Evolutionary conservation across 2,888 invertebrate species (phyloP), one percentile per base, ranked within the genome.

Genomic region (Eledona agricola): DNA sequence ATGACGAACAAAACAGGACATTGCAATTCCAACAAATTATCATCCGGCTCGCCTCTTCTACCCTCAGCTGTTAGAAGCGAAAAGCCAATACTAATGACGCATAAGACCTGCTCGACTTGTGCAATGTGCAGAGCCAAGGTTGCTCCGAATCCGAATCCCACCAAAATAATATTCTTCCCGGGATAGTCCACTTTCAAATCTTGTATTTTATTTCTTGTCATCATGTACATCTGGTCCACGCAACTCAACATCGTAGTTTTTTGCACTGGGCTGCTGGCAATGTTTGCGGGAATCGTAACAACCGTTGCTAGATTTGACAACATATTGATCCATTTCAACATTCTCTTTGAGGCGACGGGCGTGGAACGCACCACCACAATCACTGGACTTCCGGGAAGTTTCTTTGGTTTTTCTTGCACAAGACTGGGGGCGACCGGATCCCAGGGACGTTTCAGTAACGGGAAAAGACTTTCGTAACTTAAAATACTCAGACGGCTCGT

Each of bases 81-180:
- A 70, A 92, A 90, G 0, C 91, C 91, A 56, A 92, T 77, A 67
- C 89, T 89, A 10, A 92, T 80, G 1, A 90, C 85, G 35, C 89
- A 88, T 11, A 84, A 80, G 4, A 91, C 85, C 34, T 81, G 79
- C 69, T 90, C 89, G 42, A 86, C 79, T 67, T 88, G 80, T 0
- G 89, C 85, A 2, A 89, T 83, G 78, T 90, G 89, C 63, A 87
- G 80, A 1, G 90, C 89, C 23, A 91, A 75, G 0, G 88, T 80
- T 7, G 89, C 83, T n/a, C 89, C 90, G 17, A 86, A 82, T 68
- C 88, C 86, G 72, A 89, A 87, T 4, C 92, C 92, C 46, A 90
- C 77, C n/a, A 92, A 76, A 51, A 91, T 82, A 12, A 93, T 83
- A 23, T 87, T 86, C 55, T 87, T 80, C 26, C 82, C 83, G 1